A percentile compares a stretch with the other conserved stretches of the same genome.
Conservation (phyloP, 1,140 invertebrate genomes). For the Physella acuta region DNA sequence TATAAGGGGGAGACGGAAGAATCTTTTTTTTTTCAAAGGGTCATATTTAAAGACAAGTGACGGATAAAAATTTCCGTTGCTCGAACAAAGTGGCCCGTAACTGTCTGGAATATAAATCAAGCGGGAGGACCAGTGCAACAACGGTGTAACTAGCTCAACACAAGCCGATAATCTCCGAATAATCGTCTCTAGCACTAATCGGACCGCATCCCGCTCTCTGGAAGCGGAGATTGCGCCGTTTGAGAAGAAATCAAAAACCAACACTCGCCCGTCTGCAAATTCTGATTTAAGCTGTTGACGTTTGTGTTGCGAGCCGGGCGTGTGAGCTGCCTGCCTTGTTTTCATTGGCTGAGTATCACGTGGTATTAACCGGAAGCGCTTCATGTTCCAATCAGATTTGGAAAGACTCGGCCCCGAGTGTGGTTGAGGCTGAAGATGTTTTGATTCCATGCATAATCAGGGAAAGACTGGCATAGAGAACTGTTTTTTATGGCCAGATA, state of each 20-base stretch:
- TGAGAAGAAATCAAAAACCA: constrained; percentile 19
- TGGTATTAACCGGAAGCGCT: constrained; percentile 14
- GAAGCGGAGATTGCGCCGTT: constrained; percentile 24
- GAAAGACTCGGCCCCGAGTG: background rate
- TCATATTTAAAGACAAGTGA: no score
- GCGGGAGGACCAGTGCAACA: no score
- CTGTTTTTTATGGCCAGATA: no score
- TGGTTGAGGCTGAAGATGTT: background rate
- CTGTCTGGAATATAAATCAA: no score
- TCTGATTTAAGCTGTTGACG: constrained; percentile 24
- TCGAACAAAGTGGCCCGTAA: no score
- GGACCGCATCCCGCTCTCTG: no score
- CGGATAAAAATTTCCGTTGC: no score
- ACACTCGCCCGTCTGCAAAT: background rate
- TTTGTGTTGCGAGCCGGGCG: background rate
- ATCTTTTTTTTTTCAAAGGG: no score
- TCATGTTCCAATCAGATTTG: constrained; percentile 25
- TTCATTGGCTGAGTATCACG: constrained; percentile 22
- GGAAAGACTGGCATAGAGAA: constrained; percentile 4
- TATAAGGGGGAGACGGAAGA: no score
- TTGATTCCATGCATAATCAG: constrained; percentile 22
- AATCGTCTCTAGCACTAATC: no score
- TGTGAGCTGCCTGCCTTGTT: constrained; percentile 16
- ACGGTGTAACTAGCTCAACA: no score
- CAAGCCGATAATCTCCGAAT: no score